Evolutionary conservation across 2,888 invertebrate species (phyloP).

Genomic region (Xylophagus ater): DNA sequence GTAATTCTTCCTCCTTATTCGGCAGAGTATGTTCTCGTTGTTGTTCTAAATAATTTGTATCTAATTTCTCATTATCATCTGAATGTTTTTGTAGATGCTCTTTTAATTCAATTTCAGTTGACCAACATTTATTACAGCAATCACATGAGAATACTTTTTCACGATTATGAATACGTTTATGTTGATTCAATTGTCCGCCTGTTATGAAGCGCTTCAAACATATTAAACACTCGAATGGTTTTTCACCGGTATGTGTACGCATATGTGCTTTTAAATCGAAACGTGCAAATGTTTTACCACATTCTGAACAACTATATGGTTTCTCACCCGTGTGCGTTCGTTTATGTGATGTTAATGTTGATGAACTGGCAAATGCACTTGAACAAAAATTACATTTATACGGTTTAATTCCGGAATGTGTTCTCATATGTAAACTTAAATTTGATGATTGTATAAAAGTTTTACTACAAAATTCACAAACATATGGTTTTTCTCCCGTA

Average conservation of each 20-base stretch:
- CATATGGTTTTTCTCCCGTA: constrained; percentile 50
- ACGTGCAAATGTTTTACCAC: constrained; percentile 26
- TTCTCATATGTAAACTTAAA: constrained; percentile 36
- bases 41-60: background rate
- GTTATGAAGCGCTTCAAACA: constrained; percentile 36
- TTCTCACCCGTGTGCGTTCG: constrained; percentile 37
- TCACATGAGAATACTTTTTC: constrained; percentile 39
- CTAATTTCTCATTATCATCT: background rate
- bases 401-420: constrained; percentile 30
- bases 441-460: constrained; percentile 51
- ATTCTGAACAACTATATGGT: constrained; percentile 34
- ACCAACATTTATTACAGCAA: constrained; percentile 38
- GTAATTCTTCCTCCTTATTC: constrained; percentile 5
- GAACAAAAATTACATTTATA: constrained; percentile 30
- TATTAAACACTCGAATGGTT: constrained; percentile 31
- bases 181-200: constrained; percentile 36
- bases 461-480: constrained; percentile 47
- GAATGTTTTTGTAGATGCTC: constrained; percentile 27
- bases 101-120: constrained; percentile 33
- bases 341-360: constrained; percentile 35
- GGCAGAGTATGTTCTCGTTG: constrained; percentile 1
- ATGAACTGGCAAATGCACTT: constrained; percentile 35
- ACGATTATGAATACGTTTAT: constrained; percentile 38
- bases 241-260: constrained; percentile 44
- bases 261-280: constrained; percentile 33